Evolutionary conservation across 2,113 vertebrate genomes (phyloP).

Genomic region (Phalacrocorax brasilianus): DNA sequence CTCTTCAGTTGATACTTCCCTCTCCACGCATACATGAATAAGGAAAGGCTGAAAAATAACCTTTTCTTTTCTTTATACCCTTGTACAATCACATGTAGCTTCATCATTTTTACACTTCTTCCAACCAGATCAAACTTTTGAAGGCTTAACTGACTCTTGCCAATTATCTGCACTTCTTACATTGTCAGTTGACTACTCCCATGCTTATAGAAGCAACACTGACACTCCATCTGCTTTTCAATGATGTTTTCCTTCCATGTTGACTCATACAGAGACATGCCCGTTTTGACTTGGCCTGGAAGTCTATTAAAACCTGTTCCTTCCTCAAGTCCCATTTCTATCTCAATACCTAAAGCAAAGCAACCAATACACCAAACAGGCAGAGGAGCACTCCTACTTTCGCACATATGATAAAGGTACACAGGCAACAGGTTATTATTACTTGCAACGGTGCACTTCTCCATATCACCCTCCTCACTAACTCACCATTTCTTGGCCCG

Average conservation of each 20-base stretch:
- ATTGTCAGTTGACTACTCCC: not conserved
- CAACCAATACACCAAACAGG: not conserved
- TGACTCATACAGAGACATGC: not conserved
- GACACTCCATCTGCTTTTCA: not conserved
- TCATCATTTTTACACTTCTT: not conserved
- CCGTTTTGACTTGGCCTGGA: not conserved
- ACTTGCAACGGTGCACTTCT: not conserved
- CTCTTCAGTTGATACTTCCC: not conserved
- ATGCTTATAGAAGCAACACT: rapidly evolving
- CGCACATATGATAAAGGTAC: not conserved
- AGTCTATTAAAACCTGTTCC: not conserved
- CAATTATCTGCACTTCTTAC: not conserved
- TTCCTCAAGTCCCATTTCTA: not conserved
- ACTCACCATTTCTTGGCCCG: not conserved
- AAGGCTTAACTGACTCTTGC: not conserved
- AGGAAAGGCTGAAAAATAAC: not conserved
- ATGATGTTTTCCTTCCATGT: not conserved
- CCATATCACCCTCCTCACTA: not conserved
- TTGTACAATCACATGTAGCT: not conserved
- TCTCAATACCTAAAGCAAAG: not conserved
- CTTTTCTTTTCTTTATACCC: not conserved
- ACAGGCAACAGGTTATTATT: not conserved
- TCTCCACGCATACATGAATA: not conserved
- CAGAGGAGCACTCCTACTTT: not conserved
- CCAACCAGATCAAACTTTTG: not conserved